Evolutionary conservation across 2,113 vertebrate species (phyloP).

Genomic region (Channa argus): DNA sequence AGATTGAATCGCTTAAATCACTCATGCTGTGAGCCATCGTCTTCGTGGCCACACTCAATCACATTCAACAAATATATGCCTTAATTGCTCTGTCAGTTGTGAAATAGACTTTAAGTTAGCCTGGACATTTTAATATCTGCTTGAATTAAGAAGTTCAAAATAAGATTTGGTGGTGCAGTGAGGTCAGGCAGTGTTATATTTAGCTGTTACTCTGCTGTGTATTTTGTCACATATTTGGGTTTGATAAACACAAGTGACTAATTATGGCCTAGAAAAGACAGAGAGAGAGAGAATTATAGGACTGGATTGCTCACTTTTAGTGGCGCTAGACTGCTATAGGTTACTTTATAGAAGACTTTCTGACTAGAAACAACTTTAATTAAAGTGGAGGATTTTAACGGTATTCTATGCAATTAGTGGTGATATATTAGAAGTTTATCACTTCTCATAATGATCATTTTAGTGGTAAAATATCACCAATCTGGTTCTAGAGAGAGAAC

Average conservation of each 20-base stretch:
- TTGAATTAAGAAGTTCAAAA: constrained; percentile 51
- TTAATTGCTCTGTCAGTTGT: constrained; percentile 65
- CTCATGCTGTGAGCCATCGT: constrained; percentile 27
- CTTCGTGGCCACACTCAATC: constrained; percentile 58
- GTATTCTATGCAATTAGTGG: neutral
- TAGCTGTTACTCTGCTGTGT: constrained; percentile 11
- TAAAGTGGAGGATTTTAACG: neutral
- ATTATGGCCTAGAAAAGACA: neutral
- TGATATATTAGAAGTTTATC: neutral
- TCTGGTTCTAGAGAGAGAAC: too few relatives aligned
- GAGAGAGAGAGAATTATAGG: too few relatives aligned
- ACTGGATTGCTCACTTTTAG: too few relatives aligned
- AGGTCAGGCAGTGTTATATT: constrained; percentile 5
- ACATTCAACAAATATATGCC: constrained; percentile 59
- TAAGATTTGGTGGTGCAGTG: constrained; percentile 33
- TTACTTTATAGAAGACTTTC: too few relatives aligned
- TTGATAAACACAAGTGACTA: neutral
- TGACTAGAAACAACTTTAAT: too few relatives aligned
- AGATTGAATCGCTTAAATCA: constrained; percentile 61
- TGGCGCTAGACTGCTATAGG: too few relatives aligned
- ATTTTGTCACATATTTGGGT: constrained; percentile 12
- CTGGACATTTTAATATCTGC: constrained; percentile 64
- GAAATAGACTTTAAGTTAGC: constrained; percentile 60
- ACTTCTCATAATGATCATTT: neutral
- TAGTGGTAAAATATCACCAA: neutral